Conservation (phyloP, 2,888 invertebrate species). For the Acanthacorydalis orientalis region DNA sequence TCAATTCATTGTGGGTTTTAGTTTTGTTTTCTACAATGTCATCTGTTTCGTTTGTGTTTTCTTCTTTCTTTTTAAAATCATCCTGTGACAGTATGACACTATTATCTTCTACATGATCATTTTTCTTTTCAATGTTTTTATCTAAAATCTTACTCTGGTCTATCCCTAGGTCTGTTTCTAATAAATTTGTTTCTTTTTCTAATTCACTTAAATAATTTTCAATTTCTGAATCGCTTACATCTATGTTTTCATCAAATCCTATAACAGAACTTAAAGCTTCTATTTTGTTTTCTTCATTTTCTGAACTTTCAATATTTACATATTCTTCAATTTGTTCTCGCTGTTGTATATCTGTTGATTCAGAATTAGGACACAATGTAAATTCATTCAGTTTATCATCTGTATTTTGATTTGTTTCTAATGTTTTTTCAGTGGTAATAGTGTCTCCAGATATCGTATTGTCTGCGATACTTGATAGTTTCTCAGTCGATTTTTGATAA, state of each 20-base stretch:
- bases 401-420: too few species aligned
- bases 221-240: slow-evolving; percentile 22
- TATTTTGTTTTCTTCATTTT: neutral
- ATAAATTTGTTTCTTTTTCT: slow-evolving; percentile 16
- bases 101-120: neutral
- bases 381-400: too few species aligned
- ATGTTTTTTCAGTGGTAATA: too few species aligned
- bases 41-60: slow-evolving; percentile 14
- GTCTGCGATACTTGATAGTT: too few species aligned
- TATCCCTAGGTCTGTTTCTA: slow-evolving; percentile 1
- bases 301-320: too few species aligned
- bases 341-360: too few species aligned
- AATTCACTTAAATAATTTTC: slow-evolving; percentile 22
- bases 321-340: too few species aligned
- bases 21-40: slow-evolving; percentile 10
- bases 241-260: slow-evolving; percentile 13
- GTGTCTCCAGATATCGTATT: too few species aligned
- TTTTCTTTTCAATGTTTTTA: slow-evolving; percentile 4
- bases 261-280: neutral
- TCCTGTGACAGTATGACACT: neutral
- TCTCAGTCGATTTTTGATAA: too few species aligned
- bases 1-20: slow-evolving; percentile 7
- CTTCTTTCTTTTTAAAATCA: slow-evolving; percentile 6
- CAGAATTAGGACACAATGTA: too few species aligned
- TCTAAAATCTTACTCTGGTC: neutral